Base-by-base conservation (phyloP, 1,140 invertebrate genomes). In the Caenorhabditis latens region DNA sequence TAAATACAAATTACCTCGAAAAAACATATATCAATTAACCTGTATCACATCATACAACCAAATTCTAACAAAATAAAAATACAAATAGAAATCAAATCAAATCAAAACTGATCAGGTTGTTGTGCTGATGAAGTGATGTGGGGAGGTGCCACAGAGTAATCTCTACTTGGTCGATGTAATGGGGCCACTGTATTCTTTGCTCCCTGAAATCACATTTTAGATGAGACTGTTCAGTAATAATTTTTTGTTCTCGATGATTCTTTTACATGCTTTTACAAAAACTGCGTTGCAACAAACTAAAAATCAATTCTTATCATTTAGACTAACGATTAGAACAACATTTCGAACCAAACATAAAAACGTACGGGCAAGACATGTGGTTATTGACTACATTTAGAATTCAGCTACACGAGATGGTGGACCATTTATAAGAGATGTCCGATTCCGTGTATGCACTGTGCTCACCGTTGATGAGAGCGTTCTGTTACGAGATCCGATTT, bases 381-480 rank as follows among this genome's bases (percentile, higher is more conserved):
- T 19, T 8, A n/a, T 58, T n/a, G 57, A 19, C 21, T 9, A 63
- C 24, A 40, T 6, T 67, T 46, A 71, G 65, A 71, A 71, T 16
- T 71, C 40, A n/a, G 65, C 19, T 11, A 43, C 40, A 46, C 65
- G 65, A 43, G 65, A 71, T 19, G 65, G 21, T 6, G 42, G 61
- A 65, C 61, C 61, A 65, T 65, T 71, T 13, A 71, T 21, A 63
- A 63, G 61, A 19, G 65, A 71, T 21, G 65, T 43, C 16, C 65
- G 65, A 43, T 43, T 43, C 13, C 65, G 65, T 14, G 65, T 71
- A 43, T 43, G 40, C 42, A 71, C 14, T 43, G 65, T 71, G 65
- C 71, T 79, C 71, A 79, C 71, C 71, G 71, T 79, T 79, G 71
- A 79, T 14, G 71, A 79, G 43, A 79, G 46, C 71, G 43, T 79